phyloP scores from a whole-genome alignment of 2,888 invertebrate genomes.

The Brenthis hecate region DNA sequence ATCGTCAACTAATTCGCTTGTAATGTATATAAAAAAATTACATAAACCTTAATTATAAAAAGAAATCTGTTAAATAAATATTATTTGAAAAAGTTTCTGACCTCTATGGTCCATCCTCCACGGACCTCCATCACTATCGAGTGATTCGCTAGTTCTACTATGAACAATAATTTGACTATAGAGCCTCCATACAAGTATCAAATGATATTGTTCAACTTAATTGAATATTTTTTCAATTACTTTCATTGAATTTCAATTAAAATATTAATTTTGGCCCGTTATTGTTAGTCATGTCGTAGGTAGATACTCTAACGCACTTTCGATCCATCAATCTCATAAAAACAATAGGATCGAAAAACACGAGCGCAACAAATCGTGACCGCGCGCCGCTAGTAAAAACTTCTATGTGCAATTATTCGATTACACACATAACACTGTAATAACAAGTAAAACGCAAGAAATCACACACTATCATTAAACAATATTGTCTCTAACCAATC shows the following conservation, averaged over 20 bases:
- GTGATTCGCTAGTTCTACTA: no score
- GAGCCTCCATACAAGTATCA: constrained; percentile 1
- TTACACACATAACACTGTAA: constrained; percentile 65
- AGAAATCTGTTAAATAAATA: no score
- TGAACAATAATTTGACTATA: not conserved
- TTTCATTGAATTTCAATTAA: constrained; percentile 42
- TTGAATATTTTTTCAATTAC: constrained; percentile 24
- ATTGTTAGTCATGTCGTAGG: constrained; percentile 58
- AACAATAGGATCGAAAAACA: constrained; percentile 64
- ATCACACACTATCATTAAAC: constrained; percentile 49
- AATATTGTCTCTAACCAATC: constrained; percentile 66
- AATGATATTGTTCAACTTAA: constrained; percentile 2
- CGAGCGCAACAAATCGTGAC: constrained; percentile 60
- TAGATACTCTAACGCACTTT: constrained; percentile 56
- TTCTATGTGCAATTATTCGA: constrained; percentile 55
- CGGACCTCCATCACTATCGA: no score
- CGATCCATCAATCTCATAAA: constrained; percentile 66
- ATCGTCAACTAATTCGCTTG: no score
- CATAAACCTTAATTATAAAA: no score
- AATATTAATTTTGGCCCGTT: constrained; percentile 54
- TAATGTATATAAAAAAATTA: no score
- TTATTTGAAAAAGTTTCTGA: no score
- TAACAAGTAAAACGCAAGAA: constrained; percentile 54
- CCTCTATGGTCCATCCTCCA: no score
- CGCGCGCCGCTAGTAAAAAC: constrained; percentile 58